Evolutionary conservation across 2,888 invertebrate genomes (phyloP).

Genomic region (Hemaris fuciformis): DNA sequence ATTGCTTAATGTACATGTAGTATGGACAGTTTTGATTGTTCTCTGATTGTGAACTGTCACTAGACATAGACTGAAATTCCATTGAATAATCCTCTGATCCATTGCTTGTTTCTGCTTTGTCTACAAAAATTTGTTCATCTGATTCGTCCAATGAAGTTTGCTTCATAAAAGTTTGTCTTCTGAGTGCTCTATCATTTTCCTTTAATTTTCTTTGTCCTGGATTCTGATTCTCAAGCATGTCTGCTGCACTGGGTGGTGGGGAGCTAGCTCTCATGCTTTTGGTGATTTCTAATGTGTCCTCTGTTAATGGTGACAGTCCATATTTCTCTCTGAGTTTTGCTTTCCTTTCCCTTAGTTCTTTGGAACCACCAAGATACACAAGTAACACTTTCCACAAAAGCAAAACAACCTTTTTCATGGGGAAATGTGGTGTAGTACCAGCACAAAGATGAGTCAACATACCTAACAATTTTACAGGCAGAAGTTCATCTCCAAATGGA

Average conservation of each 20-base stretch:
- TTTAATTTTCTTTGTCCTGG: conserved; percentile 83
- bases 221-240: conserved; percentile 93
- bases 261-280: conserved; percentile 96
- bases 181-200: conserved; percentile 83
- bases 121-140: conserved; percentile 86
- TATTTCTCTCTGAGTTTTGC: conserved; percentile 84
- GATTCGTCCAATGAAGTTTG: conserved; percentile 95
- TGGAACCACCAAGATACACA: conserved; percentile 95
- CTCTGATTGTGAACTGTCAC: conserved; percentile 60
- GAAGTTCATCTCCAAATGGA: conserved; percentile 88
- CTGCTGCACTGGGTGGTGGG: conserved; percentile 95
- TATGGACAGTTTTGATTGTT: conserved; percentile 65
- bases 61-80: conserved; percentile 79
- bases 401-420: conserved; percentile 98
- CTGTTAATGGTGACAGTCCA: conserved; percentile 88
- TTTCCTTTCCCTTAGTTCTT: conserved; percentile 90
- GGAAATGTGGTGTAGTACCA: conserved; percentile 97
- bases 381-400: conserved; percentile 97
- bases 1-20: conserved; percentile 70
- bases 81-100: conserved; percentile 83
- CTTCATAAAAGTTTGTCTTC: conserved; percentile 91
- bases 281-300: conserved; percentile 97
- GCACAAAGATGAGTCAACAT: conserved; percentile 99
- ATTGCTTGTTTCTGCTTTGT: conserved; percentile 84
- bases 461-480: conserved; percentile 93